phyloP scores from a whole-genome alignment of 2,113 vertebrate genomes.

The Cygnus atratus region DNA sequence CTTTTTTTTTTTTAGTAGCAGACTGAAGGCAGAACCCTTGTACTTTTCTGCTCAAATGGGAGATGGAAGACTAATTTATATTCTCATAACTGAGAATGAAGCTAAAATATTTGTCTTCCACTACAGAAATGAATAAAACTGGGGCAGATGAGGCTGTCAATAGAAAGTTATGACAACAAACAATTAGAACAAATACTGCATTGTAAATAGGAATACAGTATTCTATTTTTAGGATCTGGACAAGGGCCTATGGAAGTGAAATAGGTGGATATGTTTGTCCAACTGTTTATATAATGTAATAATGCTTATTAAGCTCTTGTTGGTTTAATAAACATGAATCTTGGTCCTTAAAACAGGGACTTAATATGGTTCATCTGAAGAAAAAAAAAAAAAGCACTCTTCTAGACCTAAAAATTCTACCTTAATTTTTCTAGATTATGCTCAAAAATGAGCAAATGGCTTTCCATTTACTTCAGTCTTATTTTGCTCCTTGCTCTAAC shows the following conservation, averaged over 20 bases:
- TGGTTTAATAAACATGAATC: background rate
- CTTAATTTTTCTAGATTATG: background rate
- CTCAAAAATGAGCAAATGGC: background rate
- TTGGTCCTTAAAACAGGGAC: background rate
- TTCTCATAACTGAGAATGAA: background rate
- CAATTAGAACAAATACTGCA: background rate
- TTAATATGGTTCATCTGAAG: background rate
- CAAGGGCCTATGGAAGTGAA: background rate
- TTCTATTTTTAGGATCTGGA: background rate
- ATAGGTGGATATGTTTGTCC: background rate
- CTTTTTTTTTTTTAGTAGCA: background rate
- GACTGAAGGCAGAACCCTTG: background rate
- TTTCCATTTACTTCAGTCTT: background rate
- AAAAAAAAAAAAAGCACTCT: background rate
- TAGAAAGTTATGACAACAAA: background rate
- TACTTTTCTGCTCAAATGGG: background rate
- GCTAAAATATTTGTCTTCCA: background rate
- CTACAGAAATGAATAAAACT: background rate
- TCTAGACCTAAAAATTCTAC: background rate
- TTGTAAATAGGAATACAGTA: background rate
- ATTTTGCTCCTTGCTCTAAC: background rate
- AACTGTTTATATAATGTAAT: background rate
- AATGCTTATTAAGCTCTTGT: background rate
- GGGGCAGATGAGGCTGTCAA: background rate
- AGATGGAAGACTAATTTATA: background rate